Evolutionary conservation across 2,113 vertebrate species (phyloP).

Genomic region (Motacilla alba): DNA sequence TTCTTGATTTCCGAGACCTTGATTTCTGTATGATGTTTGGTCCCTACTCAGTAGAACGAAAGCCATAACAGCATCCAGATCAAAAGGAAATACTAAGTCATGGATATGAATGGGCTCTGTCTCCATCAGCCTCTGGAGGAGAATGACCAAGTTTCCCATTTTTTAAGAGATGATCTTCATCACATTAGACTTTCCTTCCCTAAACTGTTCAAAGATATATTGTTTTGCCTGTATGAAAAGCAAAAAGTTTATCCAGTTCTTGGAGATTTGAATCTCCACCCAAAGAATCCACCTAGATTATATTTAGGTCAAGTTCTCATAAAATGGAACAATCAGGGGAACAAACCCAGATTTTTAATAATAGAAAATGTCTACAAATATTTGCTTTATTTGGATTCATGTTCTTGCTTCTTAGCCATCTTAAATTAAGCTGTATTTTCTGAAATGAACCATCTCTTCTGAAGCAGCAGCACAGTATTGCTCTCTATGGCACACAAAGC

Average conservation of each 20-base stretch:
- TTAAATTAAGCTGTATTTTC: neutral
- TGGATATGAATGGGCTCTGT: neutral
- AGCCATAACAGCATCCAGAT: fast-evolving
- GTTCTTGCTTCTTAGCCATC: neutral
- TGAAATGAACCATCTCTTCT: neutral
- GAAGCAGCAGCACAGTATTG: neutral
- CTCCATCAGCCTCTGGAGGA: neutral
- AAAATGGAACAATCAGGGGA: neutral
- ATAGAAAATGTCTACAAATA: neutral
- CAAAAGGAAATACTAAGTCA: neutral
- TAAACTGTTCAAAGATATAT: neutral
- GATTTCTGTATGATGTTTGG: neutral
- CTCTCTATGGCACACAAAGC: neutral
- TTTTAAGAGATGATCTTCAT: neutral
- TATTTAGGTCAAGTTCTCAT: neutral
- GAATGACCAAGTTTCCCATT: neutral
- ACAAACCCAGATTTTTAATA: neutral
- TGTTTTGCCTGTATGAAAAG: neutral
- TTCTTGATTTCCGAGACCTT: neutral
- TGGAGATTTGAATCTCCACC: neutral
- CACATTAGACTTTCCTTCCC: neutral
- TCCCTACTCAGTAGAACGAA: neutral
- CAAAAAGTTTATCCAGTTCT: neutral
- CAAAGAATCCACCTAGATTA: neutral
- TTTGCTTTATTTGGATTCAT: neutral